phyloP scores from a whole-genome alignment of 2,113 vertebrate species.

The Saguinus imperator region DNA sequence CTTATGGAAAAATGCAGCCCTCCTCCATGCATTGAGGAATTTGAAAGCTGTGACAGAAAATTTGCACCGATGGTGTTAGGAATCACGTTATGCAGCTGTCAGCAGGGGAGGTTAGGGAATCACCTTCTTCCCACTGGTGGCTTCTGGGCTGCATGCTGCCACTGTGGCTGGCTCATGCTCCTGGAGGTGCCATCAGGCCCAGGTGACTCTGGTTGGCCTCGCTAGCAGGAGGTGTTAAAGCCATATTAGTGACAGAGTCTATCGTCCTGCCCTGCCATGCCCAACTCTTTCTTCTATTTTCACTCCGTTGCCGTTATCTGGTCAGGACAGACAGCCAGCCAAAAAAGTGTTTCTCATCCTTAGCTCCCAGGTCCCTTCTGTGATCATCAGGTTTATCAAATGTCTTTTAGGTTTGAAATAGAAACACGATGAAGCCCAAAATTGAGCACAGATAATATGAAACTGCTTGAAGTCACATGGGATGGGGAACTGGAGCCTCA shows the following conservation, averaged over 20 bases:
- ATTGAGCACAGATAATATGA: neutral
- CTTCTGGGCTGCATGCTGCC: neutral
- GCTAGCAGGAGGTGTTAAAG: neutral
- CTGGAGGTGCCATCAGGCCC: rapidly evolving
- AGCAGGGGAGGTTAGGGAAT: neutral
- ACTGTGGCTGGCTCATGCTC: neutral
- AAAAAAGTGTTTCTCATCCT: neutral
- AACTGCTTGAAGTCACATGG: no score
- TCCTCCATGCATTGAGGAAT: neutral
- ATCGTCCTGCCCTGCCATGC: neutral
- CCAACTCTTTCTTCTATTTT: neutral
- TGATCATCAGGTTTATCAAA: neutral
- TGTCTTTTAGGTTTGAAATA: neutral
- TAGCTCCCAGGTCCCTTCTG: neutral
- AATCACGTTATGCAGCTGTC: neutral
- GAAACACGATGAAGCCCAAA: neutral
- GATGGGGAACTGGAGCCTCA: neutral
- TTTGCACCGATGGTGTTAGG: neutral
- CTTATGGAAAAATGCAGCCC: neutral
- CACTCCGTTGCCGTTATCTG: neutral
- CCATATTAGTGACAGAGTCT: neutral
- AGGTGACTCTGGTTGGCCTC: neutral
- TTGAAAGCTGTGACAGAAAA: conserved; percentile 30
- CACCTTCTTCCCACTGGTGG: neutral
- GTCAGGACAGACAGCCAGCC: neutral